phyloP scores from a whole-genome alignment of 2,797 vertebrate genomes.

The Okamejei kenojei region DNA sequence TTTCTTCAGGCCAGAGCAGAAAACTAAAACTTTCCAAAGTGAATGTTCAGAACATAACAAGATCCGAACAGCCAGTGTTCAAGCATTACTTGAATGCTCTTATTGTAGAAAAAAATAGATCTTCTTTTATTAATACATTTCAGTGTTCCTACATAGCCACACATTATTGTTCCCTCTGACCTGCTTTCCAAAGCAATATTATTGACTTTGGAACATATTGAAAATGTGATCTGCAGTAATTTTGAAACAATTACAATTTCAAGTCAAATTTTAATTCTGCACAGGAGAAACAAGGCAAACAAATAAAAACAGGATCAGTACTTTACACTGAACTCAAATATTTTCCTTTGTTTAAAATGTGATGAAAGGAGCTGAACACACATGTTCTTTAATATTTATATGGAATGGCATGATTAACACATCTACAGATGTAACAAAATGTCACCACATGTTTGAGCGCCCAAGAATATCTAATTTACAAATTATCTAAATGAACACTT shows the following conservation, averaged over 20 bases:
- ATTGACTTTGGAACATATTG: background rate
- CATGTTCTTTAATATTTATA: no score
- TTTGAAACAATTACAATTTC: background rate
- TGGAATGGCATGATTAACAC: no score
- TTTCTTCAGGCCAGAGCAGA: background rate
- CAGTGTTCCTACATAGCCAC: background rate
- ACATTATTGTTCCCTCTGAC: background rate
- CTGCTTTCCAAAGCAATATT: background rate
- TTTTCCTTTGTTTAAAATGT: background rate
- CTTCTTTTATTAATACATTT: background rate
- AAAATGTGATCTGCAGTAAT: background rate
- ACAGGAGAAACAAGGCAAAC: background rate
- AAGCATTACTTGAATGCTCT: slow-evolving; percentile 17
- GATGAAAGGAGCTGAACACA: background rate
- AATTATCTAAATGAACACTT: no score
- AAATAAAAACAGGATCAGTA: background rate
- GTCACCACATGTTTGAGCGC: no score
- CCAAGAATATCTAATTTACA: no score
- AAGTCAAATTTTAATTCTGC: slow-evolving; percentile 7
- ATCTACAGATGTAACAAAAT: no score
- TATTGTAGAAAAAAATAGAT: background rate
- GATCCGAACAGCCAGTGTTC: background rate
- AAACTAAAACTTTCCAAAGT: background rate
- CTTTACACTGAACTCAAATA: background rate
- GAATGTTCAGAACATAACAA: background rate